Base-by-base conservation (phyloP, 2,797 vertebrate species). In the Manis pentadactyla region DNA sequence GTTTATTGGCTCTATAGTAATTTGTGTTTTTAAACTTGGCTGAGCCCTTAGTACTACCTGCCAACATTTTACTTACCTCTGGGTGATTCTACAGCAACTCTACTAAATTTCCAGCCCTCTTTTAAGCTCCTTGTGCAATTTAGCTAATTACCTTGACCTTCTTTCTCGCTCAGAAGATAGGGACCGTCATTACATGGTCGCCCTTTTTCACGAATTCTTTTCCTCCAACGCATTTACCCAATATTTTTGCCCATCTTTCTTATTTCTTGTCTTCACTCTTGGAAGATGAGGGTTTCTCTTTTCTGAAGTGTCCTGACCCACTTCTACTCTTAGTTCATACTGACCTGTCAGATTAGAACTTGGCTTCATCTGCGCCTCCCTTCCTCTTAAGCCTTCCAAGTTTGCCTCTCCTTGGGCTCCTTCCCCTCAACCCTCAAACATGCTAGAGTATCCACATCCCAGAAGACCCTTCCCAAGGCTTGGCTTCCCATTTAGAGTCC, bases 11-110 rank as follows among this genome's bases (percentile, higher is more conserved):
- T 88, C 53, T 84, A 46, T 29, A 89, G 18, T 95, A 78, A 89
- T 77, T 94, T 85, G 23, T 68, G 4, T n/a, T 87, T 57, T 64
- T 69, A 81, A 95, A 93, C 29, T 77, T 69, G 12, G 17, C 85
- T 39, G 51, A 79, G 37, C 11, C 11, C 83, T 88, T 46, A 51
- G 4, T 79, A 59, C 79, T 39, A 79, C 42, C 59, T 93, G 25
- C 4, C 42, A 55, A 57, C 11, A 23, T 55, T 83, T 83, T 66
- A 55, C 31, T 82, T 78, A 66, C 75, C 39, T 93, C n/a, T 89
- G 19, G 13, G 15, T 61, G 18, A 46, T 63, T 4, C 34, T 21
- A 42, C 2, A 63, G 42, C 31, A 93, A 61, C 29, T 66, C n/a
- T 59, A 92, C 7, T 83, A 75, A 71, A 39, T 63, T 49, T 90